phyloP scores from a whole-genome alignment of 2,113 vertebrate species.

The Atractosteus spatula region DNA sequence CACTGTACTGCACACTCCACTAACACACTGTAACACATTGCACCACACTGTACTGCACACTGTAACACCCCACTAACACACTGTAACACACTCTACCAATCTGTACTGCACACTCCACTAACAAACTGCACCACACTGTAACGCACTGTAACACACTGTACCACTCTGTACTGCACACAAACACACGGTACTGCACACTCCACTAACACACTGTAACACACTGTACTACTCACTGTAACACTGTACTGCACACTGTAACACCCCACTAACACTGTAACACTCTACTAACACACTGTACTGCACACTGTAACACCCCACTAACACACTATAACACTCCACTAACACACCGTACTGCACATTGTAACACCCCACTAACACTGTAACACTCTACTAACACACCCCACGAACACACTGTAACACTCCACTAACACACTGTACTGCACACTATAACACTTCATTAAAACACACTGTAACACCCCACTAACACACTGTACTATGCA shows the following conservation, averaged over 20 bases:
- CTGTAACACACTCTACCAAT: background rate
- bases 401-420: no score
- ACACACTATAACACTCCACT: no score
- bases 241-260: background rate
- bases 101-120: background rate
- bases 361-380: no score
- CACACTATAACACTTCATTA: background rate
- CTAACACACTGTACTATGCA: no score
- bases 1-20: background rate
- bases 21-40: background rate
- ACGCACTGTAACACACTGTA: background rate
- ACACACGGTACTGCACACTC: background rate
- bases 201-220: no score
- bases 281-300: background rate
- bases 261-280: no score
- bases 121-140: background rate
- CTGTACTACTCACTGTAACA: background rate
- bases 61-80: no score
- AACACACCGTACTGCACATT: background rate
- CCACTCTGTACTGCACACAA: background rate
- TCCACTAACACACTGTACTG: background rate
- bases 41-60: background rate
- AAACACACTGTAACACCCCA: no score
- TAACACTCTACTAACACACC: no score
- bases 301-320: background rate